These are phyloP conservation scores for Sebastes hubbsi DNA, from an alignment of 2,797 vertebrate genomes.

Conservation along the genomic window DNA sequence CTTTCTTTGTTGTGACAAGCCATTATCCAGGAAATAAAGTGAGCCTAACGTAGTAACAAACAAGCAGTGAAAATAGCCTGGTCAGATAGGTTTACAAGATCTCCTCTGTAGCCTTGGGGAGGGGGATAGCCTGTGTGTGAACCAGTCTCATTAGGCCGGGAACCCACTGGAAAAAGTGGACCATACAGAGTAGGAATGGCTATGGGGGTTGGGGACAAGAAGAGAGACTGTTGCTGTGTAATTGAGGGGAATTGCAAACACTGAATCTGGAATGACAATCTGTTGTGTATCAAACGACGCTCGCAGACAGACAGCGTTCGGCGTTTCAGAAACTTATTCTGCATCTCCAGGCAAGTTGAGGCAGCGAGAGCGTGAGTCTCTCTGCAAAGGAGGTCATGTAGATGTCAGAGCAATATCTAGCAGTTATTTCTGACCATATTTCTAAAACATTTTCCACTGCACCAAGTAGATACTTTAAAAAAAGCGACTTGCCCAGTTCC, in stretches of 20 bases:
- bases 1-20: constrained; percentile 42
- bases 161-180: constrained; percentile 59
- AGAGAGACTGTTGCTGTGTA: constrained; percentile 56
- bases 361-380: background rate
- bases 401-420: constrained; percentile 5
- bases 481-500: background rate
- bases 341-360: background rate
- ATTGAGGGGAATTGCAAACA: constrained; percentile 59
- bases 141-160: constrained; percentile 57
- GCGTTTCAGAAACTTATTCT: background rate
- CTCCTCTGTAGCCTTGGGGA: constrained; percentile 15
- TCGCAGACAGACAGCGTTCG: background rate
- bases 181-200: constrained; percentile 7
- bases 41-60: constrained; percentile 22
- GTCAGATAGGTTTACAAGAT: constrained; percentile 44
- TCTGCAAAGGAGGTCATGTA: constrained; percentile 2
- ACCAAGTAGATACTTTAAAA: background rate
- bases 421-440: constrained; percentile 32
- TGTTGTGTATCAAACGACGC: constrained; percentile 46
- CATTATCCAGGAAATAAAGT: constrained; percentile 48
- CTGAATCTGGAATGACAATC: constrained; percentile 32
- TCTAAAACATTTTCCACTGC: constrained; percentile 15
- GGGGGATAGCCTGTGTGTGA: constrained; percentile 48
- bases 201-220: constrained; percentile 49
- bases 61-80: constrained; percentile 21